Evolutionary conservation across 35 echinoderm and acorn worm genomes (phyloP).

Genomic region (Anneissia japonica): DNA sequence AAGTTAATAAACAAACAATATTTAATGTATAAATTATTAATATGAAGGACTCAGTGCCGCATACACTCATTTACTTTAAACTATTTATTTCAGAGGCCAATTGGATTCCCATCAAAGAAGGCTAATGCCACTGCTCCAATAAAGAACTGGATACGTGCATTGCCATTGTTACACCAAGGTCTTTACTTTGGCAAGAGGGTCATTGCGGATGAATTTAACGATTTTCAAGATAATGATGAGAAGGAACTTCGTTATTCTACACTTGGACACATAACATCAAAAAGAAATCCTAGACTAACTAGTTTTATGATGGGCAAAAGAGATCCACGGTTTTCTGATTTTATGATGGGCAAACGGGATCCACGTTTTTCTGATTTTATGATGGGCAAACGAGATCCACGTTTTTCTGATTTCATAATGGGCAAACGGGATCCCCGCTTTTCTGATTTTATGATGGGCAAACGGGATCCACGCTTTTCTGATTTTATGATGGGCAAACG

Average conservation of each 20-base stretch:
- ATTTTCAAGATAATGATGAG: not conserved
- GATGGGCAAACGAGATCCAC: not conserved
- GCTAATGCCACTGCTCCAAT: not conserved
- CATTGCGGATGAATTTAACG: not conserved
- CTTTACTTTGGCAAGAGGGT: not conserved
- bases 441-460: not conserved
- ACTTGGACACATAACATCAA: not conserved
- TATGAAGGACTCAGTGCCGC: too few species aligned
- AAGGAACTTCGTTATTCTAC: too few species aligned
- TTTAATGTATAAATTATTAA: too few species aligned
- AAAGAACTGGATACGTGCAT: not conserved
- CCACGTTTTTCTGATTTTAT: not conserved
- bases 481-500: not conserved
- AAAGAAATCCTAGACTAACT: not conserved
- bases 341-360: not conserved
- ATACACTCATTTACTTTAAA: too few species aligned
- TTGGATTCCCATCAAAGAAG: not conserved
- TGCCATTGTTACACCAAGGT: not conserved
- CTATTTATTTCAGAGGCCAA: not conserved
- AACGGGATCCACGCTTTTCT: not conserved
- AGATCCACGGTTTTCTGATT: not conserved
- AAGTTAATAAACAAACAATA: too few species aligned
- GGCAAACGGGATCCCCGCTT: not conserved
- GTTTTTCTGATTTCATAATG: not conserved
- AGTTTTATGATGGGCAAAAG: not conserved